phyloP scores from a whole-genome alignment of 1,140 invertebrate species.

The Nasonia longicornis region DNA sequence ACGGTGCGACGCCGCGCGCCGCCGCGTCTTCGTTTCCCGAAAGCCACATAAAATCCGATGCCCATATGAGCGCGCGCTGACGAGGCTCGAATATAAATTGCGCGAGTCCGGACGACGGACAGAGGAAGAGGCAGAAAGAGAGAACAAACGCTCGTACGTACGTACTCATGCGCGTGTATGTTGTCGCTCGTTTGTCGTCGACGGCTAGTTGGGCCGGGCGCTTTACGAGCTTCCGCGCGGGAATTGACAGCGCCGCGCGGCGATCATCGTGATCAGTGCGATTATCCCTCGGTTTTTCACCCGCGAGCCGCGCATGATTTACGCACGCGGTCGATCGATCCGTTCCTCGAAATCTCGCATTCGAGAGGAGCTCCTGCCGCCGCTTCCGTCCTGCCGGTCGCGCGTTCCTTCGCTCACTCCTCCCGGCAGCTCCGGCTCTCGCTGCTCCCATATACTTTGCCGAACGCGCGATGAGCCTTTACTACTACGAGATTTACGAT shows the following conservation, averaged over 20 bases:
- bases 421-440: background rate
- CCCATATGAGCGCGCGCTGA: constrained; percentile 34
- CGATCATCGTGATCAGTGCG: background rate
- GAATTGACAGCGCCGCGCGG: background rate
- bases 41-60: constrained; percentile 46
- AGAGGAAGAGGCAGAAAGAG: background rate
- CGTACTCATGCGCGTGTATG: background rate
- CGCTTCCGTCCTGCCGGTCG: constrained; percentile 47
- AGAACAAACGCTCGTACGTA: constrained; percentile 8
- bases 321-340: background rate
- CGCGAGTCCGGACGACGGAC: background rate
- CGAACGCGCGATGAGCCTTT: constrained; percentile 37
- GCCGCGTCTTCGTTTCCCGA: constrained; percentile 35
- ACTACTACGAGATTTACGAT: constrained; percentile 53
- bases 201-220: background rate
- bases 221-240: constrained; percentile 39
- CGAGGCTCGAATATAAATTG: constrained; percentile 43
- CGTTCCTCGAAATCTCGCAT: background rate
- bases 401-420: background rate
- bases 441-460: constrained; percentile 4
- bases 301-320: background rate
- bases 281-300: background rate
- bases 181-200: constrained; percentile 33
- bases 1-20: constrained; percentile 5
- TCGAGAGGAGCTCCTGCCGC: background rate